Evolutionary conservation across 2,888 invertebrate species (phyloP).

Genomic region (Caenorhabditis zanzibari): DNA sequence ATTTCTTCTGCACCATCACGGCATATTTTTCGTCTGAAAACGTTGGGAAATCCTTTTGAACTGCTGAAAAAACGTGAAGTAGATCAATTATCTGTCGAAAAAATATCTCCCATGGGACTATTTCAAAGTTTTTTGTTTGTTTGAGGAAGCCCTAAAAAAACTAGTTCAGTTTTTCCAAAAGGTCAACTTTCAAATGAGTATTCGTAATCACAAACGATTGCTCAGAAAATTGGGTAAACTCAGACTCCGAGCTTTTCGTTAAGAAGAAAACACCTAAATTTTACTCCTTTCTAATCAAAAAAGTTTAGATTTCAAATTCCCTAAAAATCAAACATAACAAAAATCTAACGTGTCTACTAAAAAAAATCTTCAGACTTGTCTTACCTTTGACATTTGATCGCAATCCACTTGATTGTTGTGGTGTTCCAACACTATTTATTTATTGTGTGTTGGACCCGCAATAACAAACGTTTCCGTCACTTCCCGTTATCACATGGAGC

Average conservation of each 20-base stretch:
- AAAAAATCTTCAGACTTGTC: background rate
- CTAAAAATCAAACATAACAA: too few species aligned
- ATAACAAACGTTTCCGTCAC: conserved; percentile 54
- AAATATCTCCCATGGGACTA: conserved; percentile 3
- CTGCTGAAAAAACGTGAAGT: background rate
- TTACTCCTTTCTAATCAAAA: too few species aligned
- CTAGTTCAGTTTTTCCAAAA: background rate
- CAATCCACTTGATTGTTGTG: conserved; percentile 15
- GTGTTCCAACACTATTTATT: conserved; percentile 44
- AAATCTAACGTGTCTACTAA: background rate
- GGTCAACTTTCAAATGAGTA: background rate
- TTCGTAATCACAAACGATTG: too few species aligned
- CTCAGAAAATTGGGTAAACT: too few species aligned
- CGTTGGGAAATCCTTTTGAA: conserved; percentile 3
- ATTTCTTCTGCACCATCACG: conserved; percentile 20
- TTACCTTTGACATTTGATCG: conserved; percentile 3
- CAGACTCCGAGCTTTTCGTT: too few species aligned
- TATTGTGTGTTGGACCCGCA: conserved; percentile 29
- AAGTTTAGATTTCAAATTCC: too few species aligned
- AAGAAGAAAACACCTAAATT: too few species aligned
- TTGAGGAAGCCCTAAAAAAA: background rate
- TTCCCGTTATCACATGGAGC: conserved; percentile 48
- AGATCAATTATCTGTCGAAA: conserved; percentile 19
- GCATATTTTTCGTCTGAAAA: conserved; percentile 44
- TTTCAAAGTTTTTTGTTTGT: background rate